Evolutionary conservation across 2,888 invertebrate genomes (phyloP).

Genomic region (Xylota sylvarum): DNA sequence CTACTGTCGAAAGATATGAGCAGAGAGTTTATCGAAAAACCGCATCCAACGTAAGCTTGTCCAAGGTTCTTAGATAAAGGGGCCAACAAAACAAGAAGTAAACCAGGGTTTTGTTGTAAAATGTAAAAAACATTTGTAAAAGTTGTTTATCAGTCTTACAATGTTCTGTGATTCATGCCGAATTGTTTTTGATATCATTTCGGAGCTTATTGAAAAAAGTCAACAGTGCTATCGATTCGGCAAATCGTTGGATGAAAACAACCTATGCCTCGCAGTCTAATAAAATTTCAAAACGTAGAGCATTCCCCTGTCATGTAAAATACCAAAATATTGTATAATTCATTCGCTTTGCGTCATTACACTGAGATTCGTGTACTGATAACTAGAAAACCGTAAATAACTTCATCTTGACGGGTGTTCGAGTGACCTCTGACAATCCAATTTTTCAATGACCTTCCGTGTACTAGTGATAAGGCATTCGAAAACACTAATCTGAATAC

Average conservation of each 20-base stretch:
- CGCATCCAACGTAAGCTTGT: background rate
- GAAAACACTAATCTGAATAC: conserved; percentile 12
- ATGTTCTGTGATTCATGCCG: background rate
- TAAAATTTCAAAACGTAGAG: background rate
- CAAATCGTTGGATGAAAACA: background rate
- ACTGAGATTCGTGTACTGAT: conserved; percentile 7
- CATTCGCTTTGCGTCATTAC: conserved; percentile 26
- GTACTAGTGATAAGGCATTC: conserved; percentile 9
- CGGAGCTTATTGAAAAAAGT: background rate
- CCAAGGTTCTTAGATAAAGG: background rate
- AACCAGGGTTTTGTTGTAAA: background rate
- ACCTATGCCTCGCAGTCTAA: background rate
- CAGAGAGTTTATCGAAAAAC: background rate
- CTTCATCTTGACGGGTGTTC: conserved; percentile 16
- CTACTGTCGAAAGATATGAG: background rate
- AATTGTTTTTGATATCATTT: too few relatives aligned
- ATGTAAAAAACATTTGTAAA: background rate
- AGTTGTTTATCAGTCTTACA: background rate
- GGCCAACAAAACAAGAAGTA: background rate
- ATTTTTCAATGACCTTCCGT: conserved; percentile 34
- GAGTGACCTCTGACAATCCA: conserved; percentile 45
- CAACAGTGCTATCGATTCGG: background rate
- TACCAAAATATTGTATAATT: conserved; percentile 1
- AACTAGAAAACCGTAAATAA: conserved; percentile 31
- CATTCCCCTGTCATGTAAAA: background rate